Evolutionary conservation across 1,140 invertebrate species (phyloP).

Genomic region (Brachionus plicatilis): DNA sequence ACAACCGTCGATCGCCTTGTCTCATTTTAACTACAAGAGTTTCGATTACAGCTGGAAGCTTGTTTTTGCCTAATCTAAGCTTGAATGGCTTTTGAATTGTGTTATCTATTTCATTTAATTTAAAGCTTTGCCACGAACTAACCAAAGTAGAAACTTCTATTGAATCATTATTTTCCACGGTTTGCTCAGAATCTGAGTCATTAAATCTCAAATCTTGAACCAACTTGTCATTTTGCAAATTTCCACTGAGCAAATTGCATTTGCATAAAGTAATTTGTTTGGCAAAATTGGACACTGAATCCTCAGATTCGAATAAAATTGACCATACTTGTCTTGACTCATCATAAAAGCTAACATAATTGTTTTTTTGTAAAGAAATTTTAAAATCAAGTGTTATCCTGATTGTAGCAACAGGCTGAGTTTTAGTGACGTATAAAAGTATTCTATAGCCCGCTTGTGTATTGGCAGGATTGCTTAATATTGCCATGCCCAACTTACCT

Average conservation of each 20-base stretch:
- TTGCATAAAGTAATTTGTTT: conserved; percentile 46
- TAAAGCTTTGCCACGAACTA: neutral
- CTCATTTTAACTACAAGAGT: conserved; percentile 10
- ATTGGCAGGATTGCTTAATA: conserved; percentile 46
- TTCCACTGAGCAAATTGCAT: conserved; percentile 1
- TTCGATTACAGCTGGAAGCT: conserved; percentile 27
- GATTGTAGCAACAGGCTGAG: conserved; percentile 53
- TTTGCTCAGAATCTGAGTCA: neutral
- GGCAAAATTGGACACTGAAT: conserved; percentile 49
- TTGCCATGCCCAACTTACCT: conserved; percentile 55
- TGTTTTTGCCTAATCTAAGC: conserved; percentile 26
- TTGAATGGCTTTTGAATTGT: conserved; percentile 19
- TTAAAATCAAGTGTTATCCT: conserved; percentile 49
- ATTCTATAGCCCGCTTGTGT: conserved; percentile 51
- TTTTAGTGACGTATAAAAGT: conserved; percentile 54
- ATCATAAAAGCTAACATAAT: conserved; percentile 57
- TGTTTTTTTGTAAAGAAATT: conserved; percentile 55
- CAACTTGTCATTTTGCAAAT: conserved; percentile 9
- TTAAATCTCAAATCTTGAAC: conserved; percentile 8
- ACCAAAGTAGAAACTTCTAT: conserved; percentile 20
- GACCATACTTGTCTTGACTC: conserved; percentile 53
- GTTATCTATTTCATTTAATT: conserved; percentile 31
- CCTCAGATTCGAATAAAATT: conserved; percentile 52
- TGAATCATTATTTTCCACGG: conserved; percentile 23
- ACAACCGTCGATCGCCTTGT: conserved; percentile 36